phyloP scores from a whole-genome alignment of 2,888 invertebrate species.

The Euphydryas editha region DNA sequence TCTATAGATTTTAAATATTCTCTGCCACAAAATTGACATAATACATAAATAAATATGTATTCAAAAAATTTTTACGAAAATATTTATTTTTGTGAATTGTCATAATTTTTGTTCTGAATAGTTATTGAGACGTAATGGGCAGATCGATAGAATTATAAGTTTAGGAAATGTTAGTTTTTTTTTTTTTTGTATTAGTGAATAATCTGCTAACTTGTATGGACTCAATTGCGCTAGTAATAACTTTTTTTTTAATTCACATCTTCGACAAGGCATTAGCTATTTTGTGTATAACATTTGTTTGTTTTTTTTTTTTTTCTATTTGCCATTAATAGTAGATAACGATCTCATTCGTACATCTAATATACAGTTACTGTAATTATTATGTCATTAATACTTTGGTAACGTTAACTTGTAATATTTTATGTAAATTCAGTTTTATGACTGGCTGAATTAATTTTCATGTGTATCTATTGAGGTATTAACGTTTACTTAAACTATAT shows the following conservation, averaged over 20 bases:
- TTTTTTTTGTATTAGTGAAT: constrained; percentile 7
- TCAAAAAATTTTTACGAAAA: neutral
- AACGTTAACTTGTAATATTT: constrained; percentile 15
- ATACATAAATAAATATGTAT: neutral
- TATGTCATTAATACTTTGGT: constrained; percentile 22
- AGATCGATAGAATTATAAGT: constrained; percentile 15
- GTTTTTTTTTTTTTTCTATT: constrained; percentile 12
- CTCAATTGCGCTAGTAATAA: constrained; percentile 8
- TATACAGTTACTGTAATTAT: constrained; percentile 30
- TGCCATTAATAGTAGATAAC: constrained; percentile 31
- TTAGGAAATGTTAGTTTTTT: constrained; percentile 12
- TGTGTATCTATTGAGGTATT: neutral
- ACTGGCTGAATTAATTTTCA: constrained; percentile 1
- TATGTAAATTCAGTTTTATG: constrained; percentile 19
- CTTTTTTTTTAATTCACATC: neutral
- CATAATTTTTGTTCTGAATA: constrained; percentile 22
- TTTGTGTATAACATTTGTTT: constrained; percentile 12
- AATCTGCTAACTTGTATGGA: constrained; percentile 6
- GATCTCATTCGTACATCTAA: constrained; percentile 32
- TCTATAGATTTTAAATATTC: constrained; percentile 17
- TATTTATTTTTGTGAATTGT: constrained; percentile 13
- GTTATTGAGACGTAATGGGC: constrained; percentile 9
- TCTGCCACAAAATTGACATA: constrained; percentile 6
- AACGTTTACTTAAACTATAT: neutral
- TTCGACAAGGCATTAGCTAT: constrained; percentile 10